phyloP scores from a whole-genome alignment of 2,113 vertebrate species.

The Copsychus sechellarum region DNA sequence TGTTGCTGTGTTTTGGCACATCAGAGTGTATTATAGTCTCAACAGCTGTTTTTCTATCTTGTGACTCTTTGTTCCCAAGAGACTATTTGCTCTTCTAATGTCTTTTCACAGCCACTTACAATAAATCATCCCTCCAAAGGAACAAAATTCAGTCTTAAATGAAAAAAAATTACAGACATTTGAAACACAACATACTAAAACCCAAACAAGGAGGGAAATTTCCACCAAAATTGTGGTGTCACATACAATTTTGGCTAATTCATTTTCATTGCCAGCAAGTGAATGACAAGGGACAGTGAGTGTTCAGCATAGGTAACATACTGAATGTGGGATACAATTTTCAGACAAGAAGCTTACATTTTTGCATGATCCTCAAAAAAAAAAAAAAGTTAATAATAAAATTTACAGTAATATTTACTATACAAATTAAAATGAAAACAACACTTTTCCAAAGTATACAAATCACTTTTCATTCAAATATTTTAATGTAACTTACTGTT shows the following conservation, averaged over 20 bases:
- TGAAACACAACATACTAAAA: not conserved
- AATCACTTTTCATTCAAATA: not conserved
- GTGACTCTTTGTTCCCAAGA: slow-evolving; percentile 1
- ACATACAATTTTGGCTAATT: not conserved
- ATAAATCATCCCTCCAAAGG: not conserved
- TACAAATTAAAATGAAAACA: not conserved
- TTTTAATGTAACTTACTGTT: not conserved
- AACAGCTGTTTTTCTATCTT: slow-evolving; percentile 13
- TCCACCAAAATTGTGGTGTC: not conserved
- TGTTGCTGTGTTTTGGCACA: not conserved
- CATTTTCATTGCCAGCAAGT: not conserved
- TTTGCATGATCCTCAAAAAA: not conserved
- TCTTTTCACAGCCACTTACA: slow-evolving; percentile 9
- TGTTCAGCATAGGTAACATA: not conserved
- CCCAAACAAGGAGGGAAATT: not conserved
- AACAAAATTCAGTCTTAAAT: not conserved
- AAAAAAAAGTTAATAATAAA: not conserved
- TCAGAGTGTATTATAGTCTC: not conserved
- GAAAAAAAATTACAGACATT: not conserved
- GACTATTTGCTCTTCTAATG: slow-evolving; percentile 2
- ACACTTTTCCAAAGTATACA: not conserved
- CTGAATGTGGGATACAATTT: not conserved
- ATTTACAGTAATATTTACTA: not conserved
- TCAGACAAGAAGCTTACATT: not conserved
- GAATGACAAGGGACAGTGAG: not conserved